Evolutionary conservation across 2,888 invertebrate species (phyloP).

Genomic region (Leistus spinibarbis): DNA sequence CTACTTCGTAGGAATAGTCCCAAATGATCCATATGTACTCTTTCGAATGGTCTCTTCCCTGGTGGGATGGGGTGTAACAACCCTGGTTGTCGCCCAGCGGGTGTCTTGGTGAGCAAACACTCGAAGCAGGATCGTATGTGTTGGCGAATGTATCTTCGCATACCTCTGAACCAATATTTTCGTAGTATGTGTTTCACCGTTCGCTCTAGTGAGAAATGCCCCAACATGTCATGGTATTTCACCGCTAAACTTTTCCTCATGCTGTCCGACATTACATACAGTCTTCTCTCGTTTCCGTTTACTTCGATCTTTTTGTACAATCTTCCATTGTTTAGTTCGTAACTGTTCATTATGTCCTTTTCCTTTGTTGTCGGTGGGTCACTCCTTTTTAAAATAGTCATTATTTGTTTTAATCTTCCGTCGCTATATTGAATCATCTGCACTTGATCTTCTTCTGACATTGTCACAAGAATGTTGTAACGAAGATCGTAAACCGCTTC

Average conservation of each 20-base stretch:
- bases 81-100: background rate
- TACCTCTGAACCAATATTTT: too few relatives aligned
- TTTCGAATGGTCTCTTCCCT: constrained; percentile 21
- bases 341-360: background rate
- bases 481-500: too few relatives aligned
- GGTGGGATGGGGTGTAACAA: background rate
- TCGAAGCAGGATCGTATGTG: background rate
- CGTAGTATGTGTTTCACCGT: background rate
- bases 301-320: background rate
- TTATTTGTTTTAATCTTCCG: background rate
- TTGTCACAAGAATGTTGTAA: background rate
- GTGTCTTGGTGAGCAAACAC: background rate
- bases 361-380: too few relatives aligned
- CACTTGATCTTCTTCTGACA: background rate
- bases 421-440: background rate
- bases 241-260: constrained; percentile 28
- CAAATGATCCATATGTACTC: constrained; percentile 31
- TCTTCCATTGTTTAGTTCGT: background rate
- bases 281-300: background rate
- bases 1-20: constrained; percentile 28
- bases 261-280: constrained; percentile 24
- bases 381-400: background rate
- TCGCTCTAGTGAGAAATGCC: constrained; percentile 18
- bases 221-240: constrained; percentile 25
- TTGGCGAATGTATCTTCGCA: too few relatives aligned